phyloP scores from a whole-genome alignment of 2,797 vertebrate genomes.

The Orestias chungarensis region DNA sequence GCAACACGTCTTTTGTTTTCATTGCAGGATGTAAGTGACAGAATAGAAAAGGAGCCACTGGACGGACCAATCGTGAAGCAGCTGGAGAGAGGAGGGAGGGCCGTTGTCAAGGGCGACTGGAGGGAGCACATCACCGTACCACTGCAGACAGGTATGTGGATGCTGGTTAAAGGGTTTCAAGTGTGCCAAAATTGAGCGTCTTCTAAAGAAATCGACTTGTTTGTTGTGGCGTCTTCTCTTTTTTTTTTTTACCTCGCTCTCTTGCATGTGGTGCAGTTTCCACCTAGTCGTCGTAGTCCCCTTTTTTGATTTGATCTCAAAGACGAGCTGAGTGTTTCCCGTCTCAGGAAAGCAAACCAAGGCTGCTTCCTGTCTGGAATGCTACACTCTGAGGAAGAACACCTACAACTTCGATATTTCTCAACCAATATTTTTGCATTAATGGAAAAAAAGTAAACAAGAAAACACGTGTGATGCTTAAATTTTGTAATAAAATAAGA shows the following conservation, averaged over 20 bases:
- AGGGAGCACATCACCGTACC: conserved; percentile 95
- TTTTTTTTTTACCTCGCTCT: neutral
- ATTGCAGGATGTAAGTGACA: conserved; percentile 93
- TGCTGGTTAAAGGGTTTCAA: neutral
- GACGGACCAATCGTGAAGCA: conserved; percentile 92
- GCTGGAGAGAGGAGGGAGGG: conserved; percentile 90
- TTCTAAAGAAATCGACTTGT: neutral
- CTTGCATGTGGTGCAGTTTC: neutral
- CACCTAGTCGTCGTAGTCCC: neutral
- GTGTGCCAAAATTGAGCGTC: neutral
- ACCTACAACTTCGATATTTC: neutral
- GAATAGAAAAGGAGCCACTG: conserved; percentile 95
- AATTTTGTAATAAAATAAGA: neutral
- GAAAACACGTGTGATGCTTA: too few species aligned
- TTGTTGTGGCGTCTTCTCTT: neutral
- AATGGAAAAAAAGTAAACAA: neutral
- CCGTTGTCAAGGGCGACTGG: conserved; percentile 95
- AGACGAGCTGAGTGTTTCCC: conserved; percentile 10
- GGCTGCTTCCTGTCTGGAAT: conserved; percentile 19
- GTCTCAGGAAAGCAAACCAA: neutral
- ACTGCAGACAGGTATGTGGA: conserved; percentile 90
- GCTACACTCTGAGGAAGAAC: neutral
- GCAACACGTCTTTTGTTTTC: neutral
- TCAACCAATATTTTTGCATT: neutral
- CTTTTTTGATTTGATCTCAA: neutral